These are phyloP conservation scores for Siniperca knerii DNA, from an alignment of 2,113 vertebrate species.

Conservation along the genomic window DNA sequence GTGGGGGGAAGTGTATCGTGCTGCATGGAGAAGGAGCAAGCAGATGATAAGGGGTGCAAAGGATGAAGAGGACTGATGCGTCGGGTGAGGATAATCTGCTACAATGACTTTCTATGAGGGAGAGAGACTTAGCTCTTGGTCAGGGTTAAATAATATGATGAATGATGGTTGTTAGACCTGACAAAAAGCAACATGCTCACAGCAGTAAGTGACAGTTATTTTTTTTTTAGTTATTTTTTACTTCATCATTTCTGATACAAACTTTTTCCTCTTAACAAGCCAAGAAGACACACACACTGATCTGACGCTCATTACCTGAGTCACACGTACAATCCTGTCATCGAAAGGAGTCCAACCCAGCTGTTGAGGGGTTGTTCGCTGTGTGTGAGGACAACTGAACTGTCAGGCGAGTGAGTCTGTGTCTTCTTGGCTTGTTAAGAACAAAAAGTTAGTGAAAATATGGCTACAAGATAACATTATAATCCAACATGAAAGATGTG, in stretches of 20 bases:
- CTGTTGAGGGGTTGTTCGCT: not conserved
- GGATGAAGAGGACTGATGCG: slow-evolving; percentile 45
- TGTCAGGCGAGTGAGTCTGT: not conserved
- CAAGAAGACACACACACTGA: slow-evolving; percentile 1
- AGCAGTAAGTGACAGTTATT: slow-evolving; percentile 29
- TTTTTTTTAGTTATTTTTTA: not conserved
- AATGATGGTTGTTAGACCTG: slow-evolving; percentile 32
- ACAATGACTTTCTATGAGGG: slow-evolving; percentile 40
- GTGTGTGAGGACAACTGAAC: not conserved
- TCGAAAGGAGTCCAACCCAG: not conserved
- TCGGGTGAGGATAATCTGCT: slow-evolving; percentile 49
- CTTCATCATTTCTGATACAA: slow-evolving; percentile 24
- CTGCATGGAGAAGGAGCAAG: slow-evolving; percentile 42
- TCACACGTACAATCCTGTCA: not conserved
- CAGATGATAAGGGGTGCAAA: slow-evolving; percentile 30
- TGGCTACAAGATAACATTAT: not conserved
- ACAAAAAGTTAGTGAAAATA: not conserved
- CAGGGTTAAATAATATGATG: slow-evolving; percentile 35
- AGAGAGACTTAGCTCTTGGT: slow-evolving; percentile 20
- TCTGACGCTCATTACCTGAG: not conserved
- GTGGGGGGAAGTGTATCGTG: slow-evolving; percentile 64
- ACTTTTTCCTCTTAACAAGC: not conserved
- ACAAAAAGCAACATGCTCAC: slow-evolving; percentile 22
- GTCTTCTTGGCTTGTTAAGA: not conserved
- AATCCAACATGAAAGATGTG: not conserved